Percentiles rank a stretch among this genome's conserved stretches.
Conservation (phyloP, 2,888 invertebrate genomes). For the Hydrotaea cyrtoneurina region DNA sequence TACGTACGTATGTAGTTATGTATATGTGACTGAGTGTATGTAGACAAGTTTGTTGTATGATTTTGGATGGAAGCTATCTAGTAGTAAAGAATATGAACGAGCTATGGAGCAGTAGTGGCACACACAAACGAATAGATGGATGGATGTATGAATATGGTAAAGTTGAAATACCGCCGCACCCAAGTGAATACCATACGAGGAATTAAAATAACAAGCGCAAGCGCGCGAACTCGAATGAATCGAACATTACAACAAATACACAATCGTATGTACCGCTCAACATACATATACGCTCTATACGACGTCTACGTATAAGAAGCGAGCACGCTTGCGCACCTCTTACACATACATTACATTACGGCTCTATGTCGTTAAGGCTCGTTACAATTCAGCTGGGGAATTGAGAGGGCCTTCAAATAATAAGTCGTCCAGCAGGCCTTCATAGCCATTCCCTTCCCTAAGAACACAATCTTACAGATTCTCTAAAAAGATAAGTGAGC, state of each 20-base stretch:
- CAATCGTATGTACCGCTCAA: too few species aligned
- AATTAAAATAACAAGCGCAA: slow-evolving; percentile 64
- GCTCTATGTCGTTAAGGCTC: not conserved
- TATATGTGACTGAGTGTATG: slow-evolving; percentile 14
- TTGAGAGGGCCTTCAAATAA: too few species aligned
- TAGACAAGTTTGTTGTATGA: slow-evolving; percentile 26
- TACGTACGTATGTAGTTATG: slow-evolving; percentile 41
- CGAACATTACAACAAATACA: not conserved
- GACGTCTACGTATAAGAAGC: slow-evolving; percentile 37
- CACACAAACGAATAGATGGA: slow-evolving; percentile 3
- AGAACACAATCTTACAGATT: too few species aligned
- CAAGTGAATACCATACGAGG: slow-evolving; percentile 65
- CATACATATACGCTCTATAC: not conserved
- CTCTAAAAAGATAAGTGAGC: too few species aligned
- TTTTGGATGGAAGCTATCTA: slow-evolving; percentile 5
- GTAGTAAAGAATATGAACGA: slow-evolving; percentile 2
- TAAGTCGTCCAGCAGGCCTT: too few species aligned
- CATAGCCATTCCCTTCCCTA: too few species aligned
- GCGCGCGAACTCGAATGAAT: slow-evolving; percentile 51
- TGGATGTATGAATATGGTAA: slow-evolving; percentile 53
- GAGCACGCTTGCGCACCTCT: slow-evolving; percentile 61
- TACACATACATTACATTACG: not conserved
- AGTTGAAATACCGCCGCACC: slow-evolving; percentile 69
- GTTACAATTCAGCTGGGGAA: too few species aligned
- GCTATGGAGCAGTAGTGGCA: not conserved